Percentiles rank a stretch among this genome's conserved stretches.
These are phyloP conservation scores for Bovichtus variegatus DNA, from an alignment of 2,797 vertebrate species.

Conservation along the genomic window DNA sequence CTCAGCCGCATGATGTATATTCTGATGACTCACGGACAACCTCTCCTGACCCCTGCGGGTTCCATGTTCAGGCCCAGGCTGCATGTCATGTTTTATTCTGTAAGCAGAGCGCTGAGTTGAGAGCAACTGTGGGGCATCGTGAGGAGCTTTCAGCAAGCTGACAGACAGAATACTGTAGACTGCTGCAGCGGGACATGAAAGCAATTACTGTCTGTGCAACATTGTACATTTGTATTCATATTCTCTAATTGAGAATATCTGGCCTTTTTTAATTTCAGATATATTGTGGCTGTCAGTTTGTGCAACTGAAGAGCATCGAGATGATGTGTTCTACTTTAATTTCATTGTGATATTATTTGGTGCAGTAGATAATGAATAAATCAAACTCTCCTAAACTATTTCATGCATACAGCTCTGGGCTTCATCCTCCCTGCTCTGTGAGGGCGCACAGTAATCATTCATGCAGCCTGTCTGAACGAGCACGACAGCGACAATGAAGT, in stretches of 20 bases:
- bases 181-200: slow-evolving; percentile 29
- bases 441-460: slow-evolving; percentile 44
- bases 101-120: slow-evolving; percentile 34
- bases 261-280: slow-evolving; percentile 6
- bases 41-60: slow-evolving; percentile 2
- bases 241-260: slow-evolving; percentile 15
- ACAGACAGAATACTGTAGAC: slow-evolving; percentile 34
- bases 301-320: slow-evolving; percentile 13
- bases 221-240: slow-evolving; percentile 7
- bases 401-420: slow-evolving; percentile 22
- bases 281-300: not conserved
- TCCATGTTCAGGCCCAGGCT: slow-evolving; percentile 13
- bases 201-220: slow-evolving; percentile 24
- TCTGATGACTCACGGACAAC: slow-evolving; percentile 52
- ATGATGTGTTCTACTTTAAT: slow-evolving; percentile 13
- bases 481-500: not conserved
- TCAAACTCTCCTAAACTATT: slow-evolving; percentile 9
- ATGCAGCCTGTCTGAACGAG: slow-evolving; percentile 33
- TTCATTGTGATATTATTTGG: slow-evolving; percentile 16
- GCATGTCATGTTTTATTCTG: slow-evolving; percentile 57
- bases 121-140: slow-evolving; percentile 22
- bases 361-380: slow-evolving; percentile 30
- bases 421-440: slow-evolving; percentile 21
- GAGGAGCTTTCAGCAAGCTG: slow-evolving; percentile 47
- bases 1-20: slow-evolving; percentile 24